Evolutionary conservation across 1,140 invertebrate genomes (phyloP), one percentile per base, ranked within the genome.

Genomic region (Eumeta japonica): DNA sequence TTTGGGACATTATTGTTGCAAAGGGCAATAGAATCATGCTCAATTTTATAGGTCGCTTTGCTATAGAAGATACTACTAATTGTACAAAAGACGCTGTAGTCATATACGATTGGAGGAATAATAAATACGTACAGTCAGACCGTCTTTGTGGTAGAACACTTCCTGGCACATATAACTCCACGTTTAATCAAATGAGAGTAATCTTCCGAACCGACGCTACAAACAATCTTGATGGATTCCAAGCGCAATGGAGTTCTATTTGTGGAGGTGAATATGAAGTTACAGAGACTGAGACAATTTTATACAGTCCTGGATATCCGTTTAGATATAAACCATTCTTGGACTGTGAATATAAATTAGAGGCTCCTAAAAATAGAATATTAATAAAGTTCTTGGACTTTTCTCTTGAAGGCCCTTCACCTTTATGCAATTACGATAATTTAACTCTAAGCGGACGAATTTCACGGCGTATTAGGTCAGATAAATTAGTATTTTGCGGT

Each of bases 1-100:
- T 79, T 0, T 93, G 90, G 89, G 82, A 85, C 53, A 81, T 92
- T 35, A 59, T 64, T 28, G 72, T 80, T 1, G 67, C 81, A 2
- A 37, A 67, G 37, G 90, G 90, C 4, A 89, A 83, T 48, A 79
- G 82, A 46, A 62, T 92, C n/a, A 79, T 79, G 1, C 55, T 91
- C 5, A 50, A 68, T 1, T 93, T 94, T 58, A 41, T 77, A 1
- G 78, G 81, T 1, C 68, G 89, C 41, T 94, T 92, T 63, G 81
- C 82, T 44, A 61, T 94, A 10, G 89, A 94, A 77, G 77, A 79
- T 11, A 83, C 78, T 40, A 10, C 42, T 1, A 80, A 83, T 48
- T 97, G 93, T 56, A 71, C 63, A 1, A 89, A 90, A 61, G 92
- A 97, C 75, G 93, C 80, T 62, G 33, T 75, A 10, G 65, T 70